Evolutionary conservation across 1,140 invertebrate species (phyloP), one percentile per base, ranked within the genome.

Genomic region (Thaumetopoea pityocampa): DNA sequence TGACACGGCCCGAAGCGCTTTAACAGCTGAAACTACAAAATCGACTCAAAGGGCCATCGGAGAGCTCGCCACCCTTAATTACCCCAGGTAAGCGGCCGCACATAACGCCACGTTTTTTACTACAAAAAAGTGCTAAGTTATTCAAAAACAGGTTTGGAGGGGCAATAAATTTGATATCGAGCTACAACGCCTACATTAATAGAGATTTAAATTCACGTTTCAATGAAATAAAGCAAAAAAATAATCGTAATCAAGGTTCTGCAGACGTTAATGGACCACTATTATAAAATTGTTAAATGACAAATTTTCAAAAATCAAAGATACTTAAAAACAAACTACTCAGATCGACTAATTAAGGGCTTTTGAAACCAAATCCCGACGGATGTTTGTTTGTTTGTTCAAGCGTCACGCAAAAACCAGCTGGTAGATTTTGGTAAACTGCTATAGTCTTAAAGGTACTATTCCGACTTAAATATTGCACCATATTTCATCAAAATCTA

Each of bases 41-140:
- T 45, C 36, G 45, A 41, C 19, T 19, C 43, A 26, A 24, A 20
- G 24, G 32, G 29, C 44, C 30, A 26, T 19, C 43, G 33, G 19
- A 20, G 24, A 37, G 29, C 44, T 36, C 16, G 54, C 40, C 42
- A 26, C 33, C 19, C 47, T 45, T 62, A 62, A 62, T 62, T 58
- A 57, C 54, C 43, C 15, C 54, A 62, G 59, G 59, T 62, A 62
- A 51, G 46, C 43, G 40, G 51, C 35, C 36, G 34, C 20, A 46
- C 43, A 51, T 44, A 44, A 33, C 27, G 34, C 19, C 19, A 5
- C 18, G 9, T 29, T 46, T 48, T 55, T 42, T 42, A 44, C 10
- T 26, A 34, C 20, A 47, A 59, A 38, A 51, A 54, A 49, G 59
- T 54, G 59, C 34, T 62, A 62, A 62, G 48, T 49, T 55, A 57